Percentiles rank a stretch among this genome's conserved stretches.
These are phyloP conservation scores for Melanophora roralis DNA, from an alignment of 2,888 invertebrate species.

Conservation along the genomic window DNA sequence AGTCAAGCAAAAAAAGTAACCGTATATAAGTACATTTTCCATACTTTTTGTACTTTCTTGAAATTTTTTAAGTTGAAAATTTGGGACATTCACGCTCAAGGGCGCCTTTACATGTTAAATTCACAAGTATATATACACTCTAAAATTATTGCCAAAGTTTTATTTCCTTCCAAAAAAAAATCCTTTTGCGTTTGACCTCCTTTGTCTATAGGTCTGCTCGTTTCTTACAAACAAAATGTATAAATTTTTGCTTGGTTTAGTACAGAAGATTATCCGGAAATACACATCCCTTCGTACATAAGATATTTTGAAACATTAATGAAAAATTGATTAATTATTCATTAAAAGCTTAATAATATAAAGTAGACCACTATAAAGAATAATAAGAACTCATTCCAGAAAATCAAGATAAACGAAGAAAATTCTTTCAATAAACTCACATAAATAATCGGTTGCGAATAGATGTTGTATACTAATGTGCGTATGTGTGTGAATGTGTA, in stretches of 20 bases:
- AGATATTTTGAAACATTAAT: conserved; percentile 29
- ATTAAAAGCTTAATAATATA: conserved; percentile 40
- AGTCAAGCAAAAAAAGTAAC: too few species aligned
- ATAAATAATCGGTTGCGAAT: background rate
- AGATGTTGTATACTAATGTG: background rate
- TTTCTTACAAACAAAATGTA: background rate
- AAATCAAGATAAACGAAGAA: conserved; percentile 12
- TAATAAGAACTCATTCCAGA: conserved; percentile 16
- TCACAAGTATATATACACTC: too few species aligned
- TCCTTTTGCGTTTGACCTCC: background rate
- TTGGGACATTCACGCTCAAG: too few species aligned
- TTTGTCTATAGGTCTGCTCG: background rate
- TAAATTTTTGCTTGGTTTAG: background rate
- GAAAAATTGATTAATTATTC: conserved; percentile 54
- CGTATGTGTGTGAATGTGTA: too few species aligned
- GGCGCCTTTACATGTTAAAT: too few species aligned
- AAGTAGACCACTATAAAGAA: conserved; percentile 3
- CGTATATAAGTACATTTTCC: too few species aligned
- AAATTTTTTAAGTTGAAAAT: too few species aligned
- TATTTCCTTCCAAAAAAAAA: background rate
- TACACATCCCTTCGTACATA: background rate
- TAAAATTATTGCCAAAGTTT: too few species aligned
- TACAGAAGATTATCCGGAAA: conserved; percentile 14
- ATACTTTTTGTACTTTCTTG: too few species aligned
- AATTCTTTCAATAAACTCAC: background rate